Evolutionary conservation across 2,113 vertebrate genomes (phyloP), one percentile per base, ranked within the genome.

Genomic region (Dendrocopos noguchii): DNA sequence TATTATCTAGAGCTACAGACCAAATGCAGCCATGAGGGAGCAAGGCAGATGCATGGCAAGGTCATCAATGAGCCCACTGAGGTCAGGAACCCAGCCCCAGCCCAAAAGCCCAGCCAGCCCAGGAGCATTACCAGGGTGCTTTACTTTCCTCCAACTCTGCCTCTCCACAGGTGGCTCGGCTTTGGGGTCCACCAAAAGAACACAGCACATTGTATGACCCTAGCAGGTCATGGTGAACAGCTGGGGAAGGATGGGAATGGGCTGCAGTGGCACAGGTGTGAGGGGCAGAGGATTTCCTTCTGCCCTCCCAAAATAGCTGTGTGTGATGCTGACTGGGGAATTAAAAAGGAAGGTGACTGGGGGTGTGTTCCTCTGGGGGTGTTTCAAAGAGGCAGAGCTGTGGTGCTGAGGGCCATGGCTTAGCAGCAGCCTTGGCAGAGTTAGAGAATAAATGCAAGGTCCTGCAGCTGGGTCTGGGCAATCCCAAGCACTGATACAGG

Each of bases 71-170:
- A 65, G 2, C 29, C 60, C 21, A 3, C 55, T 3, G 31, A 79
- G 20, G 42, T 57, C 1, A 0, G 33, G 22, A 20, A 12, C 10
- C 21, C 6, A 0, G 50, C 24, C 46, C 59, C 80, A 70, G 31
- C 44, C 56, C 0, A 0, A 72, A 86, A 87, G 22, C 31, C 56
- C 39, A 77, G 42, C 19, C 13, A 16, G 33, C 10, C 0, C 29
- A n/a, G n/a, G 36, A 28, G 6, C 2, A 0, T n/a, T 39, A 25
- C 22, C 0, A 1, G 47, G 53, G 66, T 63, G 8, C 79, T 93
- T 73, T 79, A 15, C 20, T n/a, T 65, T 66, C 75, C 46, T 46
- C 46, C 46, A 46, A 21, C 7, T 68, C 21, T 31, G 2, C 28
- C 29, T 78, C 71, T 71, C 6, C 4, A 2, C 9, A 16, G 28